Percentiles rank a stretch among this genome's conserved stretches.
These are phyloP conservation scores for Nomia melanderi DNA, from an alignment of 1,140 invertebrate genomes.

Conservation along the genomic window DNA sequence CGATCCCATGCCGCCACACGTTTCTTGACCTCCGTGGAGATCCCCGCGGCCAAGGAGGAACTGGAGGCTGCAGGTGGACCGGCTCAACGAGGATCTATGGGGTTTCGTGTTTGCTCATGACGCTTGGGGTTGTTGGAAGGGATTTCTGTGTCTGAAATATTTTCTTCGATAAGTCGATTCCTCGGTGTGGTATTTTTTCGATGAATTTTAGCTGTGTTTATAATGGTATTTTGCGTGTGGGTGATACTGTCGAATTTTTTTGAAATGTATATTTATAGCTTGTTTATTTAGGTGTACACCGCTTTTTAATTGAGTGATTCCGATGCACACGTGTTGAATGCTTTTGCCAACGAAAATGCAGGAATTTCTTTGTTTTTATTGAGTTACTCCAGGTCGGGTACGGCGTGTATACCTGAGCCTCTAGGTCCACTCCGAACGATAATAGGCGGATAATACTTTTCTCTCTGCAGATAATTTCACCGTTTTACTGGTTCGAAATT, in stretches of 20 bases:
- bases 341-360: not conserved
- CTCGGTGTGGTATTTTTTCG: no score
- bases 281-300: no score
- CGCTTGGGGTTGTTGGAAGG: no score
- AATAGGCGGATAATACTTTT: not conserved
- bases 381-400: no score
- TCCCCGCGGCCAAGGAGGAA: not conserved
- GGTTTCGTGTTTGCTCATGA: not conserved
- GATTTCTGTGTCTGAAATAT: no score
- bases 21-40: constrained; percentile 52
- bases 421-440: not conserved
- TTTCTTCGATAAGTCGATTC: no score
- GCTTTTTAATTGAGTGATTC: no score
- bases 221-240: no score
- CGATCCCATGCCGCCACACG: constrained; percentile 36
- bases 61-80: not conserved
- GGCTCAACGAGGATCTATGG: not conserved
- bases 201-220: no score
- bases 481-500: not conserved
- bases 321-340: no score
- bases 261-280: no score
- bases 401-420: not conserved
- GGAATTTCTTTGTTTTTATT: not conserved
- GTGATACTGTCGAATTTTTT: no score
- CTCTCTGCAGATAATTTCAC: not conserved